Evolutionary conservation across 2,888 invertebrate genomes (phyloP), one percentile per base, ranked within the genome.

Genomic region (Dioctria rufipes): DNA sequence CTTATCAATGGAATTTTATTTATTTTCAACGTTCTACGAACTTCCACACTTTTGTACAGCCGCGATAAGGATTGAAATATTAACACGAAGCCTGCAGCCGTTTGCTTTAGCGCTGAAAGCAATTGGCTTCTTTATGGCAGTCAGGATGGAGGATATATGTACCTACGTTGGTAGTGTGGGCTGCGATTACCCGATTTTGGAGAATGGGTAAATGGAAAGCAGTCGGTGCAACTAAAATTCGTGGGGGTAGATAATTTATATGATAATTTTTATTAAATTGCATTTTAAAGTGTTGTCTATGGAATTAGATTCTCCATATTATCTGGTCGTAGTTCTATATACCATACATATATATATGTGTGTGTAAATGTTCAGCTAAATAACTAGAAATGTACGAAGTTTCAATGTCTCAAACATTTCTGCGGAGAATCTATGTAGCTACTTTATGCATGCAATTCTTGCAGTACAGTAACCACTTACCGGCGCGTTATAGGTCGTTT

Each of bases 31-130:
- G 77, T 77, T 77, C 77, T 63, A 63, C 77, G 77, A 77, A 77
- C 77, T 77, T 77, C 77, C 77, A 77, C 77, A 77, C 77, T 77
- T 77, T 63, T 77, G 83, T 82, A 81, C 77, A 40, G 81, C 82
- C 80, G 81, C 83, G 83, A 83, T 83, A 83, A 83, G 83, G 81
- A 83, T 83, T 83, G 83, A 83, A 83, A 83, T 83, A 83, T 83
- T 83, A 83, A 83, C 83, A 83, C 83, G 83, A 83, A 82, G 13
- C 25, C 60, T 37, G 69, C 51, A 73, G 58, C 54, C 42, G 73
- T 58, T 61, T 42, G 46, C 61, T 63, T 63, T 51, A 67, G 63
- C 54, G 78, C 25, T 54, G 60, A 67, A 75, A 49, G 37, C 61
- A 43, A 43, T 63, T 60, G 69, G 69, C 46, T 65, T 65, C 43